Conservation (phyloP, 2,113 vertebrate species). For the Mus musculus region GRCm39 chr5:53471501-53472000, state of each 20-base stretch:
- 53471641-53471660: slow-evolving; percentile 58
- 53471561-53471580: not conserved
- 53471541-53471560: not conserved
- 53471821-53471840: not conserved
- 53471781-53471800: slow-evolving; percentile 37
- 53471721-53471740: not conserved
- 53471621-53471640: slow-evolving; percentile 69
- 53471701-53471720: not conserved
- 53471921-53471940: slow-evolving; percentile 60
- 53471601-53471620: slow-evolving; percentile 30
- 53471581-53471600: slow-evolving; percentile 66
- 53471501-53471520: not conserved
- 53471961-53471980: not conserved
- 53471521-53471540: not conserved
- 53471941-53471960: not conserved
- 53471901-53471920: not conserved
- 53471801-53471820: slow-evolving; percentile 45
- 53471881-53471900: not conserved
- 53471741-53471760: not conserved
- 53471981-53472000: not conserved
- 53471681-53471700: slow-evolving; percentile 46
- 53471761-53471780: slow-evolving; percentile 42
- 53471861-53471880: not conserved
- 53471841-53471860: not conserved
- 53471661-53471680: slow-evolving; percentile 55